Evolutionary conservation across 2,113 vertebrate genomes (phyloP).

Genomic region (Callorhinus ursinus): DNA sequence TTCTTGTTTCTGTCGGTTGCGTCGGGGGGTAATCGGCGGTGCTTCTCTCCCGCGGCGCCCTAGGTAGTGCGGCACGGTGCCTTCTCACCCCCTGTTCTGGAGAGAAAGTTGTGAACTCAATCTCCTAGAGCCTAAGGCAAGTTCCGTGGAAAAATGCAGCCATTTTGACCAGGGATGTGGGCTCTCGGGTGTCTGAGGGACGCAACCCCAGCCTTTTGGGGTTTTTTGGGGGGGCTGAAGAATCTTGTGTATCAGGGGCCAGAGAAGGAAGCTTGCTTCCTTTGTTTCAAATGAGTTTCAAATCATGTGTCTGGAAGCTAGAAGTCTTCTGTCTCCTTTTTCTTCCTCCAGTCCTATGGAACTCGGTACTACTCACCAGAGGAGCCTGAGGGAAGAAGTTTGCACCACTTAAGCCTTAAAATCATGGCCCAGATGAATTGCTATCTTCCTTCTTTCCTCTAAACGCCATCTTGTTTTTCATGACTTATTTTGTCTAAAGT

Average conservation of each 20-base stretch:
- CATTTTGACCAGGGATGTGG: neutral
- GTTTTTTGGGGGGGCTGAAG: neutral
- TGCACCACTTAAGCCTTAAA: neutral
- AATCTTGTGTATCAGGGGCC: neutral
- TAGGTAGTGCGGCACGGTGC: too few species aligned
- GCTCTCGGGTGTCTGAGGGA: neutral
- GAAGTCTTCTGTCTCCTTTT: neutral
- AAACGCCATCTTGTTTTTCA: neutral
- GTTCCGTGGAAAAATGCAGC: neutral
- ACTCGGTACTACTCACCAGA: neutral
- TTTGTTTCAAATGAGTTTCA: neutral
- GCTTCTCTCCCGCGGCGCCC: neutral
- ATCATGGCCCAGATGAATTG: neutral
- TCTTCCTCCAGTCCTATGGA: neutral
- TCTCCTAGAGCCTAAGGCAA: neutral
- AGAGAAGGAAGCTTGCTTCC: neutral
- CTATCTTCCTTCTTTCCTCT: neutral
- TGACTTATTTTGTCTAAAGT: neutral
- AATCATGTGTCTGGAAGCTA: neutral
- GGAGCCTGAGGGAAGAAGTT: neutral
- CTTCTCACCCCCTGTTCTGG: neutral
- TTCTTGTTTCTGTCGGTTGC: neutral
- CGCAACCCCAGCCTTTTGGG: neutral
- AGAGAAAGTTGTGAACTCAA: neutral
- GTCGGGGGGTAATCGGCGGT: rapidly evolving